These are phyloP conservation scores for Zaprionus capensis DNA, from an alignment of 1,140 invertebrate species.

Conservation along the genomic window DNA sequence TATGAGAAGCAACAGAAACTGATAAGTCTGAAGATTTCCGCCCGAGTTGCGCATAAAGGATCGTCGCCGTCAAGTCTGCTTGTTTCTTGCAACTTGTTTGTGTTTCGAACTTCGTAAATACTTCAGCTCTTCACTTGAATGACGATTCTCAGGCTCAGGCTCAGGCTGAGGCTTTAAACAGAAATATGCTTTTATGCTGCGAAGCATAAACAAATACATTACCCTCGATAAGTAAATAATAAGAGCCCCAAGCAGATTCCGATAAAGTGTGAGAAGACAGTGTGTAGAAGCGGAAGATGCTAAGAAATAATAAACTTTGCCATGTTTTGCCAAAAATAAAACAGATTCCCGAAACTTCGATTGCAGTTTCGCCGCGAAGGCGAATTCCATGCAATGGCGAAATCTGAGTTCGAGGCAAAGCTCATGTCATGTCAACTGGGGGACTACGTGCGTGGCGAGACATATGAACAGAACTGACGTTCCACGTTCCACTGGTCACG, in stretches of 20 bases:
- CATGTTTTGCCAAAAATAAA: slow-evolving; percentile 10
- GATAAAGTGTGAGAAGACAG: slow-evolving; percentile 8
- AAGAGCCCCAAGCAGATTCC: background rate
- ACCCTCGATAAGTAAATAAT: slow-evolving; percentile 27
- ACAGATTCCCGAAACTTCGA: slow-evolving; percentile 6
- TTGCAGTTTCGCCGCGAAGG: slow-evolving; percentile 6
- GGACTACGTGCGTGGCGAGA: slow-evolving; percentile 58
- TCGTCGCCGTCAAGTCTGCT: slow-evolving; percentile 32
- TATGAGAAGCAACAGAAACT: slow-evolving; percentile 6
- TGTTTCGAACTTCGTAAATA: slow-evolving; percentile 12
- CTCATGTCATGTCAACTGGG: slow-evolving; percentile 38
- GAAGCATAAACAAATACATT: slow-evolving; percentile 42
- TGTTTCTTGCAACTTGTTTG: slow-evolving; percentile 5
- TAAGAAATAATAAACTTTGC: slow-evolving; percentile 32
- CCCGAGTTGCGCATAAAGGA: background rate
- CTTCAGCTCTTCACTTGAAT: background rate
- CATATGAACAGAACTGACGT: slow-evolving; percentile 56
- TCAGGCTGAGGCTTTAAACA: slow-evolving; percentile 4
- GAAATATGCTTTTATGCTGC: slow-evolving; percentile 39
- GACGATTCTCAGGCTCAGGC: slow-evolving; percentile 31
- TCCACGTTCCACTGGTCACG: slow-evolving; percentile 74
- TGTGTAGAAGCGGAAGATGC: background rate
- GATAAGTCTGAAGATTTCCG: slow-evolving; percentile 12
- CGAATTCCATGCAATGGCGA: slow-evolving; percentile 20
- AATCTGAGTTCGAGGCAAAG: slow-evolving; percentile 8